Evolutionary conservation across 2,888 invertebrate genomes (phyloP), one percentile per base, ranked within the genome.

Genomic region (Geophilus truncorum): DNA sequence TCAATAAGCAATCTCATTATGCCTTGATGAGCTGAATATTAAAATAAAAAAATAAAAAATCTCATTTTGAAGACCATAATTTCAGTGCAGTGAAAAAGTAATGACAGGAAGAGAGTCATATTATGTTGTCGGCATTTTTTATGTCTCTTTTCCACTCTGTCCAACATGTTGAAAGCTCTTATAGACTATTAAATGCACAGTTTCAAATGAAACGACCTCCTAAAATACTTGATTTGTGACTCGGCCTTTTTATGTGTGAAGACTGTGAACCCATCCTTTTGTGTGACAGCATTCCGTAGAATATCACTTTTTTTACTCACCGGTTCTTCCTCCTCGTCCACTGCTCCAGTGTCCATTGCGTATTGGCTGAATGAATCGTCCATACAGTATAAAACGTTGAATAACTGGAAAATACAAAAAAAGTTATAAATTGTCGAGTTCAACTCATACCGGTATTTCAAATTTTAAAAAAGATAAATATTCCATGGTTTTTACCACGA

Each of bases 171-270:
- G 62, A 62, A 62, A 62, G 62, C 62, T 25, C 62, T 62, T 25
- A 62, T 23, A 25, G 62, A 62, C 62, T 62, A 62, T 62, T 62
- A 62, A 62, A 62, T 62, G 62, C 62, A 23, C 28, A 62, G 62
- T 62, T 45, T 62, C 62, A 62, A 62, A 62, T 62, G 62, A 62
- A 62, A 62, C 62, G 62, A 62, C 62, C 62, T 62, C 23, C 62
- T 62, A 62, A 62, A 62, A 62, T 62, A 62, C 12, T 62, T 62
- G 62, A 62, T 62, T 62, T 62, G 62, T 62, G 62, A 62, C 62
- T 25, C 7, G 62, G 7, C 25, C 12, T 62, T 62, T 62, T 62
- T 62, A 62, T 62, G 28, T 12, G 9, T 25, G 6, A 25, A 62
- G 25, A 23, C 45, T 12, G 9, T 25, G 6, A 25, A 62, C 62